A percentile compares a stretch with the other conserved stretches of the same genome.
phyloP scores from a whole-genome alignment of 2,113 vertebrate genomes.

The Isichthys henryi region DNA sequence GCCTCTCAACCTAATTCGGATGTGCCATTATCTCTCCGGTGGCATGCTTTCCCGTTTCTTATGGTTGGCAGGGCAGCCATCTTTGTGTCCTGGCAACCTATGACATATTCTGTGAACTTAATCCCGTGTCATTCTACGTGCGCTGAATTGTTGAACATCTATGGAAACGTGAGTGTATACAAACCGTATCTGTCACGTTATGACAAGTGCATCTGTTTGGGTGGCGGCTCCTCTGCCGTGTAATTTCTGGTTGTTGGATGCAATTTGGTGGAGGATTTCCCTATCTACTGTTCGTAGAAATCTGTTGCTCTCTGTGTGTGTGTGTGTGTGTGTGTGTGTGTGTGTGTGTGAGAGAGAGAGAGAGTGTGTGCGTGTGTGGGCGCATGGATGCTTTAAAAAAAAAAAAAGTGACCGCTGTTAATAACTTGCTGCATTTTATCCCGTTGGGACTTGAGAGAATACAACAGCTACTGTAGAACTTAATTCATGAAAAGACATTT shows the following conservation, averaged over 20 bases:
- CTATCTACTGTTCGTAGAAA: slow-evolving; percentile 11
- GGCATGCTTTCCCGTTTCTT: neutral
- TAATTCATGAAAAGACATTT: neutral
- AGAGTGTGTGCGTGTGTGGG: neutral
- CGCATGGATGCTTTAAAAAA: neutral
- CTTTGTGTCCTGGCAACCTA: neutral
- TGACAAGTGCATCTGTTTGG: neutral
- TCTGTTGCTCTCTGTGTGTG: slow-evolving; percentile 18
- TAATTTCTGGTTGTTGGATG: neutral
- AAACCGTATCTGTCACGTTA: neutral
- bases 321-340: neutral
- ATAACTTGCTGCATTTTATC: slow-evolving; percentile 4
- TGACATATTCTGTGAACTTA: neutral
- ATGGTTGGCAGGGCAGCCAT: neutral
- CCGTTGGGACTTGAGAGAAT: slow-evolving; percentile 24
- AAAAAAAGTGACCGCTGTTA: neutral
- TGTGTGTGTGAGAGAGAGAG: neutral
- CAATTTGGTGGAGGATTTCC: neutral
- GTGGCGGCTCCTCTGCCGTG: neutral
- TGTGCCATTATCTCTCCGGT: neutral
- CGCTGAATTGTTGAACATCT: neutral
- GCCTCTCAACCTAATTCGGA: neutral
- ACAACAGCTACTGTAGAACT: slow-evolving; percentile 15
- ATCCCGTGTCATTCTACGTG: neutral
- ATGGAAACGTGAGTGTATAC: neutral